Evolutionary conservation across 1,140 invertebrate species (phyloP).

Genomic region (Orius insidiosus): DNA sequence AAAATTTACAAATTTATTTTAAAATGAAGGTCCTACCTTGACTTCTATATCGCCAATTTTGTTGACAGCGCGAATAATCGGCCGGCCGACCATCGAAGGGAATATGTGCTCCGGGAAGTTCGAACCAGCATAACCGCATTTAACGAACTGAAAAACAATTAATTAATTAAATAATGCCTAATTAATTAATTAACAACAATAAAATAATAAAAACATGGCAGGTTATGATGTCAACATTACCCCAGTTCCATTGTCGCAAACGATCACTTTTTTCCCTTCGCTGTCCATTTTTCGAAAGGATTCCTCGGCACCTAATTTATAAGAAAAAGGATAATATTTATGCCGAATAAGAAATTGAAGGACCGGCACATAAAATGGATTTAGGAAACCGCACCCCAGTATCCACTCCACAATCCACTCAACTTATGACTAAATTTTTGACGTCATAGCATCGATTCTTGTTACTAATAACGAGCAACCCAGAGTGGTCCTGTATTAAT

Average conservation of each 20-base stretch:
- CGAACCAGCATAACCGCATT: slow-evolving; percentile 97
- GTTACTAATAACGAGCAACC: too few relatives aligned
- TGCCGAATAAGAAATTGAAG: too few relatives aligned
- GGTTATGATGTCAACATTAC: slow-evolving; percentile 38
- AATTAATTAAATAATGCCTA: slow-evolving; percentile 4
- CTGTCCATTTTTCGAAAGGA: slow-evolving; percentile 63
- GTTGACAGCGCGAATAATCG: slow-evolving; percentile 91
- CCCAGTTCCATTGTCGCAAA: slow-evolving; percentile 97
- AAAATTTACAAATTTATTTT: slow-evolving; percentile 18
- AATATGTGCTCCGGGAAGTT: slow-evolving; percentile 99
- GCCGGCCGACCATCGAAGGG: slow-evolving; percentile 95
- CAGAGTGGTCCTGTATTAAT: too few relatives aligned
- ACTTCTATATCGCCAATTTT: slow-evolving; percentile 98
- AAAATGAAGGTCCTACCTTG: slow-evolving; percentile 52
- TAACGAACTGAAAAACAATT: slow-evolving; percentile 70
- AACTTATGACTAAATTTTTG: too few relatives aligned
- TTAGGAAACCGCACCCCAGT: too few relatives aligned
- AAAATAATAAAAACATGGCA: neutral
- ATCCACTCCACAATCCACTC: too few relatives aligned
- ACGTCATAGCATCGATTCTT: too few relatives aligned
- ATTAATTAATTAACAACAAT: too few relatives aligned
- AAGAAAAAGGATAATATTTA: too few relatives aligned
- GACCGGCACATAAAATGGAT: too few relatives aligned
- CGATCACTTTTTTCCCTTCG: slow-evolving; percentile 89
- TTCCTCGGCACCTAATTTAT: too few relatives aligned